Evolutionary conservation across 2,113 vertebrate genomes (phyloP), one percentile per base, ranked within the genome.

Genomic region (Coturnix japonica): DNA sequence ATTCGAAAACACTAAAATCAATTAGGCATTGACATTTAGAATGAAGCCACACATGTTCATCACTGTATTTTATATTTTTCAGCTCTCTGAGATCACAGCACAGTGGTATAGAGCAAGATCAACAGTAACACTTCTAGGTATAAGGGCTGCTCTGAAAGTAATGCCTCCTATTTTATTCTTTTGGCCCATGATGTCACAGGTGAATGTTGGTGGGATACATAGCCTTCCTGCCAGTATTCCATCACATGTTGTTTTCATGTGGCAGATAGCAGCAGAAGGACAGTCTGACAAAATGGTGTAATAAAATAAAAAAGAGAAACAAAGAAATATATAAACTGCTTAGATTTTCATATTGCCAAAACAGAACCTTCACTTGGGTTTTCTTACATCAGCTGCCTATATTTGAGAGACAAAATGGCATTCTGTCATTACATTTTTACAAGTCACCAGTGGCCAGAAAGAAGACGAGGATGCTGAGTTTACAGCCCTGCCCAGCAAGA

Each of bases 21-120:
- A 5, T n/a, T 56, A 47, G 7, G 51, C 14, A 60, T 3, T 16
- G 22, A 64, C 60, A 76, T 61, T 56, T 78, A 76, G 20, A 59
- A 15, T 44, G 33, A 82, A 66, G 2, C 4, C 23, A 14, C 9
- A 26, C 4, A 54, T 19, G 8, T 12, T 78, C 74, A 59, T 0
- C 5, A 22, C 77, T 46, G 23, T 35, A 51, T 25, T 51, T 9
- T 56, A 35, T 1, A 8, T 37, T 69, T 92, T 25, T 57, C 18
- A 81, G 31, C 7, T 56, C 39, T 22, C 3, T 56, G 47, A 85
- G 16, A 7, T 49, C 15, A 49, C 69, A 84, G 7, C 3, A 71
- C 4, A 43, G 2, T 0, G 3, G 31, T 35, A 44, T 39, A 13
- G 80, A 0, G 7, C 4, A 53, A 19, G 10, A 17, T 3, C 9